A percentile compares a stretch with the other conserved stretches of the same genome.
Evolutionary conservation across 2,797 vertebrate genomes (phyloP).

Genomic region (Hoplostethus atlanticus): DNA sequence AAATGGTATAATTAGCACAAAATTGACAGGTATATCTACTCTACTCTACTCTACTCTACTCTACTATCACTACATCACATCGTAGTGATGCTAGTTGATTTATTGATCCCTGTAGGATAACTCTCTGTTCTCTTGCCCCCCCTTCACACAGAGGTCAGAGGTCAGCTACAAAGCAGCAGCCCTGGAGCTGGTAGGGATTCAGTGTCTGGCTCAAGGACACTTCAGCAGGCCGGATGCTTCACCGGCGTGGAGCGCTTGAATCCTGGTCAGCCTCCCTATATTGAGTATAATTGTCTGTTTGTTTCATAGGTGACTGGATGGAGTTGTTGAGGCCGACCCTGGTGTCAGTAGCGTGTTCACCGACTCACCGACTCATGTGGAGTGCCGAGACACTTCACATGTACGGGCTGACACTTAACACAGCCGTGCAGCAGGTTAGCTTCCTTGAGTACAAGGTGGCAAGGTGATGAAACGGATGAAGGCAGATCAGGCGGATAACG

Average conservation of each 20-base stretch:
- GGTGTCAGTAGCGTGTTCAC: too few species aligned
- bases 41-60: neutral
- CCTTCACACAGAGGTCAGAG: slow-evolving; percentile 36
- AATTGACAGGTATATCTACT: slow-evolving; percentile 23
- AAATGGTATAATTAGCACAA: slow-evolving; percentile 43
- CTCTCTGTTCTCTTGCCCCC: slow-evolving; percentile 3
- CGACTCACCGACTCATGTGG: neutral
- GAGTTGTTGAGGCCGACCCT: too few species aligned
- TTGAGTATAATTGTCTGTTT: slow-evolving; percentile 26
- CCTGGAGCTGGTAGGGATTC: neutral
- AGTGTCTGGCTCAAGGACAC: slow-evolving; percentile 25
- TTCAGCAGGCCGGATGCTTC: neutral
- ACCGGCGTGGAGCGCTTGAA: too few species aligned
- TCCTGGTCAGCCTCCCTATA: neutral
- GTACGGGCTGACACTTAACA: slow-evolving; percentile 21
- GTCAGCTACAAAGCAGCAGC: slow-evolving; percentile 24
- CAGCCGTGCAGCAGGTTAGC: slow-evolving; percentile 4
- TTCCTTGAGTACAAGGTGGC: slow-evolving; percentile 36
- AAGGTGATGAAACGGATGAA: slow-evolving; percentile 60
- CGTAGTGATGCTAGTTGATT: slow-evolving; percentile 11
- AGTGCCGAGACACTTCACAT: slow-evolving; percentile 20
- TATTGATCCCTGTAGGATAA: slow-evolving; percentile 45
- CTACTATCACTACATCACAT: too few species aligned
- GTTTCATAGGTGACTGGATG: too few species aligned
- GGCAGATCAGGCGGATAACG: slow-evolving; percentile 53